Percentiles rank a stretch among this genome's conserved stretches.
Conservation (phyloP, 2,797 vertebrate species). For the Anisognathus igniventris region DNA sequence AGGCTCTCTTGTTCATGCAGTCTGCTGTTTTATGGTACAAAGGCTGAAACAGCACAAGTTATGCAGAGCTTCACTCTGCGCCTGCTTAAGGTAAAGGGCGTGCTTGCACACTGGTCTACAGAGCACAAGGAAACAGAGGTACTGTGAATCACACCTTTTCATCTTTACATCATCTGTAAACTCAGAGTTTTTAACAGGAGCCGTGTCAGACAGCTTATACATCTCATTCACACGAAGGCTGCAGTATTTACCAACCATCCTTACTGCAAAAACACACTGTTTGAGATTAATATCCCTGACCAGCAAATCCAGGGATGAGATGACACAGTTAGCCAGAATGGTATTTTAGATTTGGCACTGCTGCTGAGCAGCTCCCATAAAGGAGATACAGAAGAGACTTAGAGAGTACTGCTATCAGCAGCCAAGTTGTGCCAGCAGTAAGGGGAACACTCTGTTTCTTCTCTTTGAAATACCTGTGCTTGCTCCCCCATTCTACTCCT, state of each 20-base stretch:
- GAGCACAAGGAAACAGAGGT: not conserved
- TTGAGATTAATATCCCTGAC: not conserved
- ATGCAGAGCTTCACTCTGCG: not conserved
- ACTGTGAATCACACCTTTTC: not conserved
- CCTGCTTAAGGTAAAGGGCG: not conserved
- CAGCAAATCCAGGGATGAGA: not conserved
- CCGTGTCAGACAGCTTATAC: not conserved
- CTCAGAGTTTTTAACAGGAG: not conserved
- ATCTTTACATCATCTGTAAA: not conserved
- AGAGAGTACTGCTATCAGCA: not conserved
- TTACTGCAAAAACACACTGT: not conserved
- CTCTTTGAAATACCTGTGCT: not conserved
- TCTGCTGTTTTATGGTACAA: not conserved
- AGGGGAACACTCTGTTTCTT: not conserved
- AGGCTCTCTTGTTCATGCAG: not conserved
- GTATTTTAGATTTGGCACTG: not conserved
- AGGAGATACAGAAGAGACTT: not conserved
- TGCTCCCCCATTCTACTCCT: not conserved
- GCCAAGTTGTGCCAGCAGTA: not conserved
- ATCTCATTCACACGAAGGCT: not conserved
- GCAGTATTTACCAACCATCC: not conserved
- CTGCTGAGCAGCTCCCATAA: not conserved
- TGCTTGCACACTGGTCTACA: not conserved
- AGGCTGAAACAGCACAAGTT: not conserved
- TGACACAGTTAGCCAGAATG: not conserved